Conservation (phyloP, 2,888 invertebrate genomes). For the Lysandra coridon region DNA sequence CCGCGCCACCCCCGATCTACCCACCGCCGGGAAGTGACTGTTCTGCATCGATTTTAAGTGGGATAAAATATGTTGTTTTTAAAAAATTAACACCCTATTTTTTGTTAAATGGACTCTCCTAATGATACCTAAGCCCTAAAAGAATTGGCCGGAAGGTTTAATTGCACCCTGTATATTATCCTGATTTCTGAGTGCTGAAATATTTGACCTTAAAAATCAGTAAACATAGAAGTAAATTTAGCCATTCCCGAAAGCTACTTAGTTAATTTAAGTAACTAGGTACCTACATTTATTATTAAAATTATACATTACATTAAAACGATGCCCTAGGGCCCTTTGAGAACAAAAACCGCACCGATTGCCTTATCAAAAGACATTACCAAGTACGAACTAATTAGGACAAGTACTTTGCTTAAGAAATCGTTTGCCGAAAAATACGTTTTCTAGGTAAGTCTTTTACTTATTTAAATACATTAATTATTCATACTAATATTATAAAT, state of each 20-base stretch:
- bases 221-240: background rate
- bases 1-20: no score
- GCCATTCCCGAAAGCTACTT: background rate
- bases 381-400: background rate
- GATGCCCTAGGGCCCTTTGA: background rate
- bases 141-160: no score
- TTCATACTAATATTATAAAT: no score
- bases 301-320: background rate
- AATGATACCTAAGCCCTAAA: no score
- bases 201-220: background rate
- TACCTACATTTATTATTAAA: background rate
- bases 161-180: no score
- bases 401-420: background rate
- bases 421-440: background rate
- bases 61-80: no score
- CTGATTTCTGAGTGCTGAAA: no score
- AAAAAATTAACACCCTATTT: no score
- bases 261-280: background rate
- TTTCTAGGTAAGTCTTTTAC: background rate
- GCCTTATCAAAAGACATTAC: conserved; percentile 10
- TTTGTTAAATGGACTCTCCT: no score
- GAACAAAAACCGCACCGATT: background rate
- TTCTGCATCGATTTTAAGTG: no score
- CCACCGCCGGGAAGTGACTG: no score
- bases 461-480: no score